Conservation (phyloP, 2,113 vertebrate species). For the Apodemus sylvaticus region DNA sequence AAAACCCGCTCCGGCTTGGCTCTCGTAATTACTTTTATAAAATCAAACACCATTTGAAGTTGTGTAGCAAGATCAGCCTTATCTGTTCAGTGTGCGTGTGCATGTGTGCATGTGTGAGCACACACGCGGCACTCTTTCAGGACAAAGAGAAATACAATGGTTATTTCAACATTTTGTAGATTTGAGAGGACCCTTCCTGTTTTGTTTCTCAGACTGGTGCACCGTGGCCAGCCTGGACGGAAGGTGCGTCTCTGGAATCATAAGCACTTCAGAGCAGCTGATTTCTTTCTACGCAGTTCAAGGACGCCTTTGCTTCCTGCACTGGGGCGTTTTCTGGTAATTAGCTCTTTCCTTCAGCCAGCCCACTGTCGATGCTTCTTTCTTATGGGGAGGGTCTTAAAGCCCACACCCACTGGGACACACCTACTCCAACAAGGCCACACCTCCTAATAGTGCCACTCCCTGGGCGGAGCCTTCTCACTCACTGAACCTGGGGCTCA, state of each 20-base stretch:
- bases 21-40: conserved; percentile 51
- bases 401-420: no score
- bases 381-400: not conserved
- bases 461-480: no score
- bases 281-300: not conserved
- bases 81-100: not conserved
- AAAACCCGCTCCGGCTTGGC: not conserved
- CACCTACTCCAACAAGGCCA: no score
- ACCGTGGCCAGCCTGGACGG: not conserved
- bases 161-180: conserved; percentile 47
- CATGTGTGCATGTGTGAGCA: not conserved
- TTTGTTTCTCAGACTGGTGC: not conserved
- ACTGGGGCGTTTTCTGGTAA: not conserved
- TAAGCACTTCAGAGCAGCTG: not conserved
- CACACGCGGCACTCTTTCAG: not conserved
- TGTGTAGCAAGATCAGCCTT: not conserved
- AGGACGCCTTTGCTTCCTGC: not conserved
- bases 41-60: conserved; percentile 12
- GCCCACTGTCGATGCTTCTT: not conserved
- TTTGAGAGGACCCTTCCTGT: not conserved
- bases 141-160: not conserved
- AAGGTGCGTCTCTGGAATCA: not conserved
- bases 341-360: not conserved
- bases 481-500: not conserved
- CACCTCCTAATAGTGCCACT: no score